A percentile compares a stretch with the other conserved stretches of the same genome.
phyloP scores from a whole-genome alignment of 2,888 invertebrate genomes.

The Heterodera filipjevi region DNA sequence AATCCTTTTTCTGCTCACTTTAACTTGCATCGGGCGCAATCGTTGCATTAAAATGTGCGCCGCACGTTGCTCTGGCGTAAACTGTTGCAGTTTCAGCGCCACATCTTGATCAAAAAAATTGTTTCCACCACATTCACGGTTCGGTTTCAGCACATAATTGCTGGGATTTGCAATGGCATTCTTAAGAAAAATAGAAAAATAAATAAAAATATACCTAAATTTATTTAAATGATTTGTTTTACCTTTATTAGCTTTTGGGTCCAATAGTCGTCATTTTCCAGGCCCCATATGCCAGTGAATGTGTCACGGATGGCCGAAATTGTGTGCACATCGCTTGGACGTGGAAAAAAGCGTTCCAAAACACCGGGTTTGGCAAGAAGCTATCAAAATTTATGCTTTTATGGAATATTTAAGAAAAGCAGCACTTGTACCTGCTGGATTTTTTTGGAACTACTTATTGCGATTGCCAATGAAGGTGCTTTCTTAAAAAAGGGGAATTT shows the following conservation, averaged over 20 bases:
- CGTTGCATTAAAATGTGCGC: conserved; percentile 57
- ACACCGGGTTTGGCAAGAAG: not conserved
- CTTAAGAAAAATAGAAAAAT: conserved; percentile 30
- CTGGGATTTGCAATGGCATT: conserved; percentile 72
- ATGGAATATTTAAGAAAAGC: no score
- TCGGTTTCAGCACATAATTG: conserved; percentile 89
- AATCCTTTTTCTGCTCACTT: conserved; percentile 48
- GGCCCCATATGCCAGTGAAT: conserved; percentile 10
- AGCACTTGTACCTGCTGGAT: conserved; percentile 66
- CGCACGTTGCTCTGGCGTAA: conserved; percentile 39
- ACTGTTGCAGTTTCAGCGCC: conserved; percentile 34
- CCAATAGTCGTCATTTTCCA: not conserved
- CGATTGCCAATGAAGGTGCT: conserved; percentile 82
- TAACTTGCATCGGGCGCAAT: conserved; percentile 54
- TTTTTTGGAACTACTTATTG: conserved; percentile 75
- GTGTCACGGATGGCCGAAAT: conserved; percentile 4
- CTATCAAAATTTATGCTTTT: no score
- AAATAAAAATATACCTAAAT: not conserved
- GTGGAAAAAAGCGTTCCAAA: conserved; percentile 18
- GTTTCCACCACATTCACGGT: conserved; percentile 93
- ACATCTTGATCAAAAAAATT: conserved; percentile 78
- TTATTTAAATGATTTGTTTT: not conserved
- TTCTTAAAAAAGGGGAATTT: conserved; percentile 69
- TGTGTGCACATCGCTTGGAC: not conserved
- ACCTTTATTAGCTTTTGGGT: not conserved